Evolutionary conservation across 2,113 vertebrate species (phyloP).

Genomic region (Xiphophorus hellerii): DNA sequence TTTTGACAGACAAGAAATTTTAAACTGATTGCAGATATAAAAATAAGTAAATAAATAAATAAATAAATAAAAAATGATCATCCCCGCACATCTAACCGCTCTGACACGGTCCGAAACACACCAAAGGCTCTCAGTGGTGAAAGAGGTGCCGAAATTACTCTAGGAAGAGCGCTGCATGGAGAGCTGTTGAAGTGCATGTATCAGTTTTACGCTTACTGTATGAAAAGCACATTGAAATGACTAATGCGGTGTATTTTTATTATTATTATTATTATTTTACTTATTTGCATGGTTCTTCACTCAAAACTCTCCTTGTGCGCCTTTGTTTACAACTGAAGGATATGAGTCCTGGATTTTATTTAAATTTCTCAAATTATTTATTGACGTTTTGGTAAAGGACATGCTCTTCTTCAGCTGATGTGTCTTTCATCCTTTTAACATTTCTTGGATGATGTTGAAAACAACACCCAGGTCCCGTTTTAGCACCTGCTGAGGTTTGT

Average conservation of each 20-base stretch:
- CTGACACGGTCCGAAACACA: conserved; percentile 35
- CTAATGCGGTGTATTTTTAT: too few species aligned
- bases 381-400: too few species aligned
- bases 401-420: too few species aligned
- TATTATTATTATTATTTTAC: too few species aligned
- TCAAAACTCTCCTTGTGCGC: too few species aligned
- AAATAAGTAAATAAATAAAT: too few species aligned
- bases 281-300: too few species aligned
- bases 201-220: not conserved
- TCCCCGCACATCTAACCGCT: conserved; percentile 42
- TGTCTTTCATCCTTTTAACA: too few species aligned
- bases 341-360: not conserved
- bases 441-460: too few species aligned
- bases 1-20: conserved; percentile 54
- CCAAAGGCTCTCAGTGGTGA: conserved; percentile 12
- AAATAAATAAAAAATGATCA: conserved; percentile 11
- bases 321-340: not conserved
- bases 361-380: not conserved
- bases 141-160: conserved; percentile 10
- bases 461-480: too few species aligned
- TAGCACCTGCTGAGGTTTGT: too few species aligned
- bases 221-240: conserved; percentile 4
- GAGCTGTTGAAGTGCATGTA: not conserved
- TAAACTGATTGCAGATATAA: conserved; percentile 43
- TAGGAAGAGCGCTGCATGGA: not conserved